Conservation (phyloP, 2,113 vertebrate species). For the Typhlomys cinereus region DNA sequence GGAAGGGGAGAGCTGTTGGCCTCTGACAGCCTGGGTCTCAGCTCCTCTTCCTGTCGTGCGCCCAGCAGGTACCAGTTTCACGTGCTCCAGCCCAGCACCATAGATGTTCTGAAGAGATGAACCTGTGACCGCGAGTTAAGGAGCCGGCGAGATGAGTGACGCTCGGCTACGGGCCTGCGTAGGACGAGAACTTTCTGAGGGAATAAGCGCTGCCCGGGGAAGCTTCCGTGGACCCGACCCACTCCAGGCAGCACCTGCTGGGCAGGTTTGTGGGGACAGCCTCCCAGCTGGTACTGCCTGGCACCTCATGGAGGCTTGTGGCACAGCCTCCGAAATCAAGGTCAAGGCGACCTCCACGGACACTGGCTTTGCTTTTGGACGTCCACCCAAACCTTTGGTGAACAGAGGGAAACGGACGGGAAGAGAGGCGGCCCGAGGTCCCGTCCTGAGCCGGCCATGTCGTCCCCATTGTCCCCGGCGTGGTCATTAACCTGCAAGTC, state of each 20-base stretch:
- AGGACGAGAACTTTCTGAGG: neutral
- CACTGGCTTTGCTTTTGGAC: neutral
- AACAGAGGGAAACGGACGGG: neutral
- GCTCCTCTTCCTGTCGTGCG: neutral
- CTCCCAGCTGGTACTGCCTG: neutral
- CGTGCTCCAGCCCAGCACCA: neutral
- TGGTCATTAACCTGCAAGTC: neutral
- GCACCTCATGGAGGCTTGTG: rapidly evolving
- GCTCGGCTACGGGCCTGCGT: neutral
- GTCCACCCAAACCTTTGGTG: neutral
- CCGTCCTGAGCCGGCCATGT: neutral
- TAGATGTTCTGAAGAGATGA: neutral
- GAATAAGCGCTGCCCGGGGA: neutral
- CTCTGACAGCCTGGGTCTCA: rapidly evolving
- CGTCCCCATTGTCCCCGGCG: neutral
- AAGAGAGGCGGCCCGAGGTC: rapidly evolving
- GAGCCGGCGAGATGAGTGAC: neutral
- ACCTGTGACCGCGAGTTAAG: neutral
- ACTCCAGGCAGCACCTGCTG: neutral
- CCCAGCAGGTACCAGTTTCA: neutral
- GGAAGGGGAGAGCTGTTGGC: neutral
- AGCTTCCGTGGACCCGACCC: neutral
- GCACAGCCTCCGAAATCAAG: rapidly evolving
- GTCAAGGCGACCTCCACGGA: rapidly evolving
- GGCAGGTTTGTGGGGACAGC: rapidly evolving